Conservation (phyloP, 2,113 vertebrate genomes). For the Phaethornis superciliosus region DNA sequence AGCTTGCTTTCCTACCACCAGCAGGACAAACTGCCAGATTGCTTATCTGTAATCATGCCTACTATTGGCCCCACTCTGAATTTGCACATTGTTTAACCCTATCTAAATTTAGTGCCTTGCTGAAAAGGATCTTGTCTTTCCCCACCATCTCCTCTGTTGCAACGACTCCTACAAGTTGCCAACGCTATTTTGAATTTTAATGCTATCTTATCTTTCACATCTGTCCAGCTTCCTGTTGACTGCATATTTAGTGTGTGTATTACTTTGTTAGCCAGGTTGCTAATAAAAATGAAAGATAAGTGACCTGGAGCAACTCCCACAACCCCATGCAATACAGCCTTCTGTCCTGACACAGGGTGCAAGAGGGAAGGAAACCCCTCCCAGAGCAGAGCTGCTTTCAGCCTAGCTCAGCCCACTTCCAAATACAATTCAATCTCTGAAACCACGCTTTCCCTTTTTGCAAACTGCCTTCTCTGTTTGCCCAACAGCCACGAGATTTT, state of each 20-base stretch:
- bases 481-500: not conserved
- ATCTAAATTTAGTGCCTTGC: not conserved
- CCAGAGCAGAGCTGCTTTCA: not conserved
- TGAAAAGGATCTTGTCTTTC: slow-evolving; percentile 12
- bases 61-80: no score
- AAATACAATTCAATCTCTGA: not conserved
- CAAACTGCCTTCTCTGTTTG: not conserved
- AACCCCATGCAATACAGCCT: not conserved
- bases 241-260: not conserved
- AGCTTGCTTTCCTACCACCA: not conserved
- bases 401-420: not conserved
- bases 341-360: not conserved
- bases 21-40: not conserved
- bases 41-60: not conserved
- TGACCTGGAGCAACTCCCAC: slow-evolving; percentile 9
- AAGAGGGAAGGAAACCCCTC: slow-evolving; percentile 52
- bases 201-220: slow-evolving; percentile 48
- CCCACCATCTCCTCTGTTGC: not conserved
- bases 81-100: not conserved
- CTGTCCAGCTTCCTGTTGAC: slow-evolving; percentile 64
- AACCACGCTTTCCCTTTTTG: not conserved
- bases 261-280: slow-evolving; percentile 19
- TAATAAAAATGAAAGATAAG: slow-evolving; percentile 42
- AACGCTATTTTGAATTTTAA: slow-evolving; percentile 22
- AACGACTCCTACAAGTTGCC: not conserved